Evolutionary conservation across 2,113 vertebrate species (phyloP), one percentile per base, ranked within the genome.

Genomic region (Manacus vitellinus): DNA sequence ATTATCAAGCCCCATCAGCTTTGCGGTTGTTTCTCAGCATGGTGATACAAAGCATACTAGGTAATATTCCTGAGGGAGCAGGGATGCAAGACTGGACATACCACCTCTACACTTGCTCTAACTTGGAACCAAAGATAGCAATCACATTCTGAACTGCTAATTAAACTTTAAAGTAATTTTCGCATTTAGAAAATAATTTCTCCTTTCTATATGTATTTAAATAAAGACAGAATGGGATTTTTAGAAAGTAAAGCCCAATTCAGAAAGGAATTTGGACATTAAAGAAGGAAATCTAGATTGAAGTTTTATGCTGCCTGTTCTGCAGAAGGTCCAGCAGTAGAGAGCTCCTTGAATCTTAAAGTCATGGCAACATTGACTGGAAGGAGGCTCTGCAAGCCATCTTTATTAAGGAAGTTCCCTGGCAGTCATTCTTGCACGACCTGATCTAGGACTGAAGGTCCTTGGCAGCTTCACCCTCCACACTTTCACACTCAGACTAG

Each of bases 291-390:
- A 82, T 65, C 39, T 17, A 33, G 1, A 14, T 63, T 33, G 16
- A 72, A 63, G 14, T 21, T 63, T 76, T 73, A 63, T 63, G 15
- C 43, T 84, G 7, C 21, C 8, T 49, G 3, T 58, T 63, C 33
- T 68, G 22, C 25, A 76, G 31, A 76, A 83, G 24, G 25, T 46
- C 37, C 23, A 80, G 4, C 22, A 47, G 33, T 44, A 84, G 14
- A 87, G 24, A 89, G 5, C 4, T 58, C 3, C 19, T 72, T 73
- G 58, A 41, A 55, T 55, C 25, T 51, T 71, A 46, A 75, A 83
- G n/a, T 33, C 17, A 21, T 22, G 58, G n/a, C 63, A 86, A 49
- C 0, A 0, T 27, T 87, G 35, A 58, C 17, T 68, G 11, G 23
- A 76, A 84, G 17, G 23, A 84, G 44, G 14, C 9, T 72, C 28